phyloP scores from a whole-genome alignment of 2,797 vertebrate species.

The Hypotaenidia philippensis region DNA sequence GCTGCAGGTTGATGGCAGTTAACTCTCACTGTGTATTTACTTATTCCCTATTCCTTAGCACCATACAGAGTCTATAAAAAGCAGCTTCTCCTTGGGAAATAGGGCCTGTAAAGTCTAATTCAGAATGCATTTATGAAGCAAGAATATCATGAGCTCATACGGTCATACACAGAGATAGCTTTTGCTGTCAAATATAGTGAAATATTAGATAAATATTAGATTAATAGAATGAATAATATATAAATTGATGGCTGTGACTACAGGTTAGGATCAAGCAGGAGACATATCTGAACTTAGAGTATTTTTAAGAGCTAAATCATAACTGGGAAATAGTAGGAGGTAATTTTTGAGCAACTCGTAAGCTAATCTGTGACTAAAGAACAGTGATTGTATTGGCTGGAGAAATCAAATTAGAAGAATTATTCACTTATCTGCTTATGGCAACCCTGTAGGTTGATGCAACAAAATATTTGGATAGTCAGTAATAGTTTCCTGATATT shows the following conservation, averaged over 20 bases:
- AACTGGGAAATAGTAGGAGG: background rate
- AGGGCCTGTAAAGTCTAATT: background rate
- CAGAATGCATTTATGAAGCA: background rate
- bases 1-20: conserved; percentile 27
- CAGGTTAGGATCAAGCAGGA: background rate
- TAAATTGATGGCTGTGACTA: background rate
- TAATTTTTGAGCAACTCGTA: background rate
- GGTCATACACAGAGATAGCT: background rate
- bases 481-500: background rate
- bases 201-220: background rate
- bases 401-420: background rate
- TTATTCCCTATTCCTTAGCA: conserved; percentile 8
- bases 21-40: conserved; percentile 16
- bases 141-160: background rate
- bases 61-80: background rate
- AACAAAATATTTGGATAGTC: background rate
- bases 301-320: background rate
- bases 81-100: background rate
- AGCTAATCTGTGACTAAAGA: background rate
- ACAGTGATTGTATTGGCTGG: background rate
- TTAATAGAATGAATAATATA: background rate
- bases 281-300: background rate
- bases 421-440: background rate
- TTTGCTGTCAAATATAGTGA: background rate
- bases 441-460: background rate